phyloP scores from a whole-genome alignment of 2,888 invertebrate genomes.

The Agriopis marginaria region DNA sequence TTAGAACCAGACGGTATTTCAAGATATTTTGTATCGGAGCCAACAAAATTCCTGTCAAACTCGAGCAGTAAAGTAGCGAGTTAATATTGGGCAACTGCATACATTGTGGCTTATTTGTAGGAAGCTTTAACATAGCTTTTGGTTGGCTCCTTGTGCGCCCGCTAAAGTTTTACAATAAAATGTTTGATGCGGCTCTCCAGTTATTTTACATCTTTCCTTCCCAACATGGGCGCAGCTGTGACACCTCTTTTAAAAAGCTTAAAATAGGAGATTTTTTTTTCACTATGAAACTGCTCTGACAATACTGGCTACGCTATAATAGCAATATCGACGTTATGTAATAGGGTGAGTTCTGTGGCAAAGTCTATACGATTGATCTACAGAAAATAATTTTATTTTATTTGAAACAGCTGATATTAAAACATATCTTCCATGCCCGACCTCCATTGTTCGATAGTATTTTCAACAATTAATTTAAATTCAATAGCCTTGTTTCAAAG shows the following conservation, averaged over 20 bases:
- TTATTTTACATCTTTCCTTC: conserved; percentile 38
- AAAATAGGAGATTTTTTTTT: too few relatives aligned
- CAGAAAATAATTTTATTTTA: background rate
- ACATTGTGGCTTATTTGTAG: conserved; percentile 48
- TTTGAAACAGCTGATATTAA: background rate
- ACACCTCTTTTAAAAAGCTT: background rate
- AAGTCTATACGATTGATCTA: background rate
- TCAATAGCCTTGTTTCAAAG: conserved; percentile 38
- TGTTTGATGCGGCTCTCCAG: conserved; percentile 42
- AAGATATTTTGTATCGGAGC: conserved; percentile 40
- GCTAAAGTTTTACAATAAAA: conserved; percentile 48
- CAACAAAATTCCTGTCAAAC: conserved; percentile 43
- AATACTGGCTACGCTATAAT: too few relatives aligned
- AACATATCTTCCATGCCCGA: conserved; percentile 15
- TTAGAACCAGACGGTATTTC: conserved; percentile 42
- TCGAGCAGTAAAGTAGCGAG: conserved; percentile 40
- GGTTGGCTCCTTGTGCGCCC: conserved; percentile 44
- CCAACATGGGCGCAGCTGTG: conserved; percentile 10
- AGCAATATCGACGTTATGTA: too few relatives aligned
- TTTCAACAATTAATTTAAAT: conserved; percentile 36
- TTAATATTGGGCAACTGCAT: conserved; percentile 47
- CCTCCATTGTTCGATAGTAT: conserved; percentile 25
- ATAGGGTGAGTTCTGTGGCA: too few relatives aligned
- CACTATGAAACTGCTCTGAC: too few relatives aligned
- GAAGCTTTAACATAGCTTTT: conserved; percentile 40